Percentiles rank a stretch among this genome's conserved stretches.
Conservation (phyloP, 2,797 vertebrate genomes). For the Mycteria americana region DNA sequence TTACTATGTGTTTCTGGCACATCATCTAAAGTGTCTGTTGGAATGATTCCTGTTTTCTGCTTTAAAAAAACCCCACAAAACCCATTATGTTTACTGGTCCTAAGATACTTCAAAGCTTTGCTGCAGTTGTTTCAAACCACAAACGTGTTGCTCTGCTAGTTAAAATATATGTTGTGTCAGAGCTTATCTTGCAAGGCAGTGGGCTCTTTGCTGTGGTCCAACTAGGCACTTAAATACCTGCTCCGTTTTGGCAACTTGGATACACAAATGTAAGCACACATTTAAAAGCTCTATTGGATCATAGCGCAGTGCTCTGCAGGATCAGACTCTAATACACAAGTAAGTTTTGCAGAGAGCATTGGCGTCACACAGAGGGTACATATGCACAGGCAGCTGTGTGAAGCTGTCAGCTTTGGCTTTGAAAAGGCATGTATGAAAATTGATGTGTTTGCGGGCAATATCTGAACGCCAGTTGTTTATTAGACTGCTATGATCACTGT, state of each 20-base stretch:
- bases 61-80: neutral
- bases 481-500: neutral
- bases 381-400: neutral
- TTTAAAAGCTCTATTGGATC: neutral
- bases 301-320: neutral
- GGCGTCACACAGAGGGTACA: neutral
- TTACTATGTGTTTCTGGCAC: neutral
- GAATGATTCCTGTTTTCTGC: neutral
- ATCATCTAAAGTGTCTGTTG: neutral
- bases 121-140: neutral
- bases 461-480: neutral
- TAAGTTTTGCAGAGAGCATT: neutral
- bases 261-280: neutral
- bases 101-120: neutral
- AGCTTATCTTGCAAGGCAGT: neutral
- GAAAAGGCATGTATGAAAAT: neutral
- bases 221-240: neutral
- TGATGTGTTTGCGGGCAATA: neutral
- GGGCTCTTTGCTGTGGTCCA: neutral
- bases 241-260: neutral
- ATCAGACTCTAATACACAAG: neutral
- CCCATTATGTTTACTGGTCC: neutral
- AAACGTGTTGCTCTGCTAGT: neutral
- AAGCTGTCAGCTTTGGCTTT: neutral
- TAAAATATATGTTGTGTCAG: neutral